A percentile compares a stretch with the other conserved stretches of the same genome.
phyloP scores from a whole-genome alignment of 37 sponge, comb jelly and placozoan species.

The Crambe crambe region DNA sequence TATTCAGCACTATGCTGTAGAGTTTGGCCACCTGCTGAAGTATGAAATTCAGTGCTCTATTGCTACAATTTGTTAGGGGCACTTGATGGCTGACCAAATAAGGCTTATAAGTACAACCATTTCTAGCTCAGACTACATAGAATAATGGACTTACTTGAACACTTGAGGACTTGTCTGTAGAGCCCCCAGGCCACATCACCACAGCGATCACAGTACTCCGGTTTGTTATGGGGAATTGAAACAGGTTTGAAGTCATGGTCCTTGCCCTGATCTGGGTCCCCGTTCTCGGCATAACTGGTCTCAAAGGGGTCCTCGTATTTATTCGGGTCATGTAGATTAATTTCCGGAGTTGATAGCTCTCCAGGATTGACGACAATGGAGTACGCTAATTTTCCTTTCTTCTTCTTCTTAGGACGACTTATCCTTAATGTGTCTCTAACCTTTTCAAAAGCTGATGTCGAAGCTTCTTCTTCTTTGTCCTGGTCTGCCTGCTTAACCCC shows the following conservation, averaged over 20 bases:
- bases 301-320: constrained; percentile 68
- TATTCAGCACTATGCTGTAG: no score
- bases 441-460: constrained; percentile 26
- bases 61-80: no score
- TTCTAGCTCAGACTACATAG: no score
- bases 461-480: not conserved
- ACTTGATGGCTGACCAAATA: no score
- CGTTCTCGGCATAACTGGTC: constrained; percentile 28
- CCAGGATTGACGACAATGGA: constrained; percentile 32
- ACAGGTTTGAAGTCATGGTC: constrained; percentile 82
- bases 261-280: not conserved
- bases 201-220: constrained; percentile 80
- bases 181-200: constrained; percentile 62
- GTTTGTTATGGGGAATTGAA: constrained; percentile 73
- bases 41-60: no score
- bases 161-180: constrained; percentile 47
- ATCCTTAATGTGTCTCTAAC: constrained; percentile 53
- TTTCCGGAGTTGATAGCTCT: constrained; percentile 12
- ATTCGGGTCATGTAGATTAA: constrained; percentile 5
- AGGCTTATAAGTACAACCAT: no score
- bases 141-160: constrained; percentile 54
- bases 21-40: no score
- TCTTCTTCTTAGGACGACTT: constrained; percentile 46
- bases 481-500: not conserved
- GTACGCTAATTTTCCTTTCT: constrained; percentile 44